Conservation (phyloP, 2,113 vertebrate species). For the Crotalus viridis region DNA sequence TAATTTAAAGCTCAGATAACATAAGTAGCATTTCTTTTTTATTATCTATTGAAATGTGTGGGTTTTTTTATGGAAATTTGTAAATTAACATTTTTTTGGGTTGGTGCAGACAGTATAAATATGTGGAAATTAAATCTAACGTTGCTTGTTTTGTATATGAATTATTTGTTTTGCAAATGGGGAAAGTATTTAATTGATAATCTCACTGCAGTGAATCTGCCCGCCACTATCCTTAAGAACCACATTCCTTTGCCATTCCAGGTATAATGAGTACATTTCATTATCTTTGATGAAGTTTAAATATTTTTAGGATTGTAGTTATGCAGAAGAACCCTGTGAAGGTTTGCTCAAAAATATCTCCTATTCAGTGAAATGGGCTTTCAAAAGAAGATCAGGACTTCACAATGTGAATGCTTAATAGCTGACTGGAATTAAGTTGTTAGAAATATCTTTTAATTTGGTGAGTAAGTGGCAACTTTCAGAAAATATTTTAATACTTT, state of each 20-base stretch:
- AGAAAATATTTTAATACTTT: not conserved
- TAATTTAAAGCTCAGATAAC: not conserved
- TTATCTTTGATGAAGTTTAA: not conserved
- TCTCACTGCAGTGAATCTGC: conserved; percentile 58
- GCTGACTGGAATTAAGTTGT: not conserved
- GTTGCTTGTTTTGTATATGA: conserved; percentile 54
- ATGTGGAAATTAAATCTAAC: conserved; percentile 24
- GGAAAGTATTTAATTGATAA: conserved; percentile 51
- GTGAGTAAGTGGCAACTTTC: not conserved
- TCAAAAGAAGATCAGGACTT: not conserved
- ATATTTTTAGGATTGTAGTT: not conserved
- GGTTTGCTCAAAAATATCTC: not conserved
- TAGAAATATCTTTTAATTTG: conserved; percentile 11
- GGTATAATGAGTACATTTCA: not conserved
- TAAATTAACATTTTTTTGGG: conserved; percentile 30
- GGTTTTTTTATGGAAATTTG: conserved; percentile 35
- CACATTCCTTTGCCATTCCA: conserved; percentile 36
- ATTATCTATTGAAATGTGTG: conserved; percentile 46
- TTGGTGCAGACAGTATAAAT: conserved; percentile 33
- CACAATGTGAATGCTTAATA: not conserved
- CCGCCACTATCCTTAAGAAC: conserved; percentile 41
- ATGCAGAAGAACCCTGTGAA: not conserved
- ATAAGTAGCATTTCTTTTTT: conserved; percentile 44
- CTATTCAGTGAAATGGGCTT: not conserved
- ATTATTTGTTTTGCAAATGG: conserved; percentile 44